These are phyloP conservation scores for Tragelaphus imberbis DNA, from an alignment of 2,113 vertebrate genomes.

Conservation along the genomic window DNA sequence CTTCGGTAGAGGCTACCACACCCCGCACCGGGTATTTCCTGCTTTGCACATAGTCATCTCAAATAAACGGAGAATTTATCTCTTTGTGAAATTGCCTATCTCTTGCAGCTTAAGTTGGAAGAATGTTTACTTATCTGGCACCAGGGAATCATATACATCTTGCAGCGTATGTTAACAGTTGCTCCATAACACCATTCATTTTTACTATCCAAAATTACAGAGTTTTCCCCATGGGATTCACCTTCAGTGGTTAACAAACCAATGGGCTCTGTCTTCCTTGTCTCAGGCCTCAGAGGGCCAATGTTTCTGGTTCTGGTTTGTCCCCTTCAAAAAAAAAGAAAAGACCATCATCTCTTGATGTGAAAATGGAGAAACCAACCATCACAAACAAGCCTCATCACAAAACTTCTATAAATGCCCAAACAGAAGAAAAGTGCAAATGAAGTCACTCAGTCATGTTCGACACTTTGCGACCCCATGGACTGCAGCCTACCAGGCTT, in stretches of 20 bases:
- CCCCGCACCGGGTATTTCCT: accelerated
- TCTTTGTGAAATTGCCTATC: conserved; percentile 53
- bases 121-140: conserved; percentile 61
- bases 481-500: neutral
- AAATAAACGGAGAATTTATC: conserved; percentile 20
- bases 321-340: neutral
- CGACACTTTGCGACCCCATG: neutral
- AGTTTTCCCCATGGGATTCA: conserved; percentile 31
- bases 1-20: neutral
- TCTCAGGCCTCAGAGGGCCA: neutral
- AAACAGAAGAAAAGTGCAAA: neutral
- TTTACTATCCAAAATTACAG: conserved; percentile 59
- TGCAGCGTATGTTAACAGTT: conserved; percentile 19
- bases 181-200: conserved; percentile 27
- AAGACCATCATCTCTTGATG: neutral
- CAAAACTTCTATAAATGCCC: neutral
- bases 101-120: conserved; percentile 54
- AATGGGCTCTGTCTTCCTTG: neutral
- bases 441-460: neutral
- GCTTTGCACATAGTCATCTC: neutral
- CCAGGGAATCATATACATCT: conserved; percentile 57
- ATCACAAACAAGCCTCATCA: neutral
- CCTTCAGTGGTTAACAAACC: conserved; percentile 41
- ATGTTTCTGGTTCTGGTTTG: neutral
- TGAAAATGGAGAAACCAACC: neutral